Evolutionary conservation across 2,113 vertebrate genomes (phyloP), one percentile per base, ranked within the genome.

Genomic region (human (Homo sapiens)): DNA sequence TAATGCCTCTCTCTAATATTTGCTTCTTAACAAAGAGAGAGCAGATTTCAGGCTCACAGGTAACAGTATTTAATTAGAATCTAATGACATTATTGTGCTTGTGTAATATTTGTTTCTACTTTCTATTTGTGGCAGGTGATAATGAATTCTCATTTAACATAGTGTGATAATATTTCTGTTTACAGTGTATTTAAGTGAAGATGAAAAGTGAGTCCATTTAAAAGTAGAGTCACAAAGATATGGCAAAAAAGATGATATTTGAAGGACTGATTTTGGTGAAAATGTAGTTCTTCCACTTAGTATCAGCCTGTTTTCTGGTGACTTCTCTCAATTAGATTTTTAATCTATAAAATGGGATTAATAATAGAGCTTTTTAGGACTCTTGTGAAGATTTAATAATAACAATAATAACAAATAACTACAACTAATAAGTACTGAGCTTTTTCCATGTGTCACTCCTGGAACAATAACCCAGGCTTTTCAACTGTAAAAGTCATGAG

Each of bases 31-130:
- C 45, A 45, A 66, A 70, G 61, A 83, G 61, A 64, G 64, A 87
- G 40, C 20, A 6, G 35, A 61, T 16, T n/a, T 87, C 4, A 4
- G 70, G 64, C 64, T 88, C 32, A 75, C 61, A 82, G 78, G 78
- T 72, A 88, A 68, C 6, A 8, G 11, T 12, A 59, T 84, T 82
- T 81, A 93, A 94, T 96, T 93, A 96, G 97, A 78, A 75, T 81
- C 89, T 93, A 61, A 73, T 72, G 82, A 50, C 45, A 50, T 50
- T 75, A 86, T 30, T 82, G 89, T n/a, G 27, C 20, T 48, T 9
- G 1, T 18, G 25, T 22, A 84, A 55, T 96, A 35, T 59, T 76
- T 57, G 57, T 81, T 78, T 93, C 81, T 76, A 0, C 70, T 64
- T 76, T 76, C 82, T 81, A 4, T 90, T 68, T 68, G 55, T 68